Percentiles rank a stretch among this genome's conserved stretches.
These are phyloP conservation scores for Muscicapa adusta DNA, from an alignment of 2,113 vertebrate genomes.

Conservation along the genomic window DNA sequence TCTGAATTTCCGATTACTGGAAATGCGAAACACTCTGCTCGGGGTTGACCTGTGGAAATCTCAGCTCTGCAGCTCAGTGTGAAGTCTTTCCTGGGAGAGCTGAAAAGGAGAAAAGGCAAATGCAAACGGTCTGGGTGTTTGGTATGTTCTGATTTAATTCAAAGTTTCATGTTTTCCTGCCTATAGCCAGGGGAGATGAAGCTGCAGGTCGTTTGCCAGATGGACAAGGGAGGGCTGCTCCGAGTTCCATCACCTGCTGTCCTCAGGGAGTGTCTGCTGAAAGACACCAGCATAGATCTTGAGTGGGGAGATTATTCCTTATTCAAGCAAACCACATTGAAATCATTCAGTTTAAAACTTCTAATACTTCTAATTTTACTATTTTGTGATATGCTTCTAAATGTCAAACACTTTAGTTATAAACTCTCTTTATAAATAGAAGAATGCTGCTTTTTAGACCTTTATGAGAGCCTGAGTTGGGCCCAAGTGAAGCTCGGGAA, in stretches of 20 bases:
- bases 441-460: not conserved
- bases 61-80: not conserved
- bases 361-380: not conserved
- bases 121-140: not conserved
- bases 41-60: not conserved
- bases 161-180: not conserved
- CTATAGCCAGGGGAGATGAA: not conserved
- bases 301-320: not conserved
- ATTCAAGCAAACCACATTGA: not conserved
- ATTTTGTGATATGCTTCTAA: not conserved
- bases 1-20: not conserved
- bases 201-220: not conserved
- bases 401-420: not conserved
- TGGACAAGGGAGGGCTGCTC: not conserved
- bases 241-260: not conserved
- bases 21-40: not conserved
- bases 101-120: not conserved
- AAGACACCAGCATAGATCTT: not conserved
- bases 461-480: not conserved
- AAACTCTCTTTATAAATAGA: not conserved
- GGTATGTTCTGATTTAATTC: not conserved
- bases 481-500: not conserved
- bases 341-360: not conserved
- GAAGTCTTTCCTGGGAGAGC: not conserved
- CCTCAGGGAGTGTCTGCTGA: not conserved